These are phyloP conservation scores for Ochotona princeps DNA, from an alignment of 2,113 vertebrate species.

Conservation along the genomic window DNA sequence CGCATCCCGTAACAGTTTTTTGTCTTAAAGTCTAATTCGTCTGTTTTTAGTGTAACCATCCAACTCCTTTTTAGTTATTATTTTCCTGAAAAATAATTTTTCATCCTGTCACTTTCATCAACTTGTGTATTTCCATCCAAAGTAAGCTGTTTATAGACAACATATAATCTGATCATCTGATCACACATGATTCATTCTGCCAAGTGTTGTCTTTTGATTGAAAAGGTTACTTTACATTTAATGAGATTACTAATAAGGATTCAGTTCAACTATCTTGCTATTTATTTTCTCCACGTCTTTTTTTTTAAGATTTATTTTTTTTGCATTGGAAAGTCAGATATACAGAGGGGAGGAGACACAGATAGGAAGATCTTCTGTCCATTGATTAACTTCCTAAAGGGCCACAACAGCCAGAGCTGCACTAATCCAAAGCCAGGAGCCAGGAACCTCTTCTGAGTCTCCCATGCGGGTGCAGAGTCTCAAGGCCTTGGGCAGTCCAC, in stretches of 20 bases:
- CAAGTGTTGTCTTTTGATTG: constrained; percentile 25
- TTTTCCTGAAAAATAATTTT: background rate
- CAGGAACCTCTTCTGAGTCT: too few species aligned
- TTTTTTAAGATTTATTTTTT: background rate
- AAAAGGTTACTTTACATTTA: constrained; percentile 26
- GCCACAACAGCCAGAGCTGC: too few species aligned
- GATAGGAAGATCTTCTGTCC: too few species aligned
- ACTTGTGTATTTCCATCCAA: background rate
- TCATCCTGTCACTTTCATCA: background rate
- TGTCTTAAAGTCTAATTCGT: background rate
- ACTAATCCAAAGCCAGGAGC: too few species aligned
- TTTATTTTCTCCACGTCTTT: background rate
- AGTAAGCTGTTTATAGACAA: background rate
- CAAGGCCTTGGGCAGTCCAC: too few species aligned
- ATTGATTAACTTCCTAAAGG: too few species aligned
- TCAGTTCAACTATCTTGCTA: constrained; percentile 22
- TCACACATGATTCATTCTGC: background rate
- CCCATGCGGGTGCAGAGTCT: too few species aligned
- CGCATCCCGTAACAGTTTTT: background rate
- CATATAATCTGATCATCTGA: background rate
- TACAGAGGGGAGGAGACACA: too few species aligned
- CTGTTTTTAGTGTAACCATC: background rate
- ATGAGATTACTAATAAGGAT: background rate
- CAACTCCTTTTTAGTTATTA: constrained; percentile 7
- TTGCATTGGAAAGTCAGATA: too few species aligned